Evolutionary conservation across 53 echinoderm and acorn worm genomes (phyloP).

Genomic region (Antedon mediterranea): DNA sequence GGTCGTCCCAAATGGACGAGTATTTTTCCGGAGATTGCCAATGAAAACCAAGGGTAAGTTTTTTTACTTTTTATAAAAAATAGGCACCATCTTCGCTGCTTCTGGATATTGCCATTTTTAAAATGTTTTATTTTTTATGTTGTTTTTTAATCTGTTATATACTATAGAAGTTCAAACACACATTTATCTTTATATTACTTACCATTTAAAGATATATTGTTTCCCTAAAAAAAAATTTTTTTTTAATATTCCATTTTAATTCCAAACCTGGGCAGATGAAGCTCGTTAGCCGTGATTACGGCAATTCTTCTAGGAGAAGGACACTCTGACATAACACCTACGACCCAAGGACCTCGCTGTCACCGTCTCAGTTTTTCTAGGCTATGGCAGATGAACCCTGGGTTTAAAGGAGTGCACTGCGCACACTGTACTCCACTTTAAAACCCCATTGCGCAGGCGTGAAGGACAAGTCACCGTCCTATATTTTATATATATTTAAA

Average conservation of each 20-base stretch:
- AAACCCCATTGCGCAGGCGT: slow-evolving; percentile 10
- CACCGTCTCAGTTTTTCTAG: slow-evolving; percentile 24
- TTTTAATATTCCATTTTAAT: too few relatives aligned
- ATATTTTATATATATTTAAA: too few relatives aligned
- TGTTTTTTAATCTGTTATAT: too few relatives aligned
- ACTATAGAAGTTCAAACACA: too few relatives aligned
- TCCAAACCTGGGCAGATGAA: slow-evolving; percentile 8
- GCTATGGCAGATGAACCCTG: slow-evolving; percentile 19
- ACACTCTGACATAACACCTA: background rate
- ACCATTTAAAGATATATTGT: too few relatives aligned
- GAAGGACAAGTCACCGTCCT: slow-evolving; percentile 18
- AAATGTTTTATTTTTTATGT: too few relatives aligned
- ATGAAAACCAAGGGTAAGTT: slow-evolving; percentile 67
- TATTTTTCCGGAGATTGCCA: slow-evolving; percentile 69
- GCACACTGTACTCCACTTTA: slow-evolving; percentile 16
- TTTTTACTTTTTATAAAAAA: too few relatives aligned
- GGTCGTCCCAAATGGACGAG: slow-evolving; percentile 85
- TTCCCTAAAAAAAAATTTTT: too few relatives aligned
- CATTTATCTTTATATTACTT: too few relatives aligned
- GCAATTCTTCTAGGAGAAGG: slow-evolving; percentile 4
- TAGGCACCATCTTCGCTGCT: too few relatives aligned
- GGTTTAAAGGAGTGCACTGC: slow-evolving; percentile 21
- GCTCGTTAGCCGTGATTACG: slow-evolving; percentile 23
- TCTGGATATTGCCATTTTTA: too few relatives aligned
- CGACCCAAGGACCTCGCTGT: slow-evolving; percentile 23